A percentile compares a stretch with the other conserved stretches of the same genome.
Conservation (phyloP, 2,888 invertebrate species). For the Clivina fossor region DNA sequence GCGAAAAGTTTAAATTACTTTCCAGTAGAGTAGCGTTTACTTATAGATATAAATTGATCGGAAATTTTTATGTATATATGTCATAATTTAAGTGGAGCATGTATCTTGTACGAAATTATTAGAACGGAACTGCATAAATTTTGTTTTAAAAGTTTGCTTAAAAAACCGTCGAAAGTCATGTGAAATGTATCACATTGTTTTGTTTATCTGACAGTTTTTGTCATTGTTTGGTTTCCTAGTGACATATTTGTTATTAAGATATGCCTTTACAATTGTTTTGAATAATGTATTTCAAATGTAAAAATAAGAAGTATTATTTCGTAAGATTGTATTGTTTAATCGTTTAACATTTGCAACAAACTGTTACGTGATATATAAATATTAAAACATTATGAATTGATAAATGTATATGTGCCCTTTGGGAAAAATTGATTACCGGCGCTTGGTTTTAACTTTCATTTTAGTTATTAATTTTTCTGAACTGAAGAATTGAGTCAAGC, state of each 20-base stretch:
- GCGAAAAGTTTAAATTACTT: no score
- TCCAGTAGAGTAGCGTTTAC: neutral
- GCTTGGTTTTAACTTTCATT: constrained; percentile 23
- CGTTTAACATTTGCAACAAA: no score
- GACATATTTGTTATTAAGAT: no score
- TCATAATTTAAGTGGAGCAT: constrained; percentile 23
- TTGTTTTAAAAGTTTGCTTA: constrained; percentile 15
- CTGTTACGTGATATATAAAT: neutral
- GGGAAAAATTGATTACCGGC: neutral
- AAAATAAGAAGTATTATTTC: no score
- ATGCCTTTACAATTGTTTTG: no score
- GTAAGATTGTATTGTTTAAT: no score
- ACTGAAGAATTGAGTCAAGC: constrained; percentile 9
- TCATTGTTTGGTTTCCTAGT: no score
- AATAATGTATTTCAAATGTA: no score
- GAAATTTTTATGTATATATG: constrained; percentile 22
- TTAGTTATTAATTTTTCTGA: constrained; percentile 19
- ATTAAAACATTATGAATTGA: neutral
- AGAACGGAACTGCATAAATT: constrained; percentile 20
- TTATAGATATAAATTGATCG: neutral
- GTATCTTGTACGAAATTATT: constrained; percentile 16
- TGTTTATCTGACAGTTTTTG: neutral
- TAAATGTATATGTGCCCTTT: neutral
- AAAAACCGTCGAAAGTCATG: constrained; percentile 25
- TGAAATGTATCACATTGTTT: constrained; percentile 24